These are phyloP conservation scores for Erebia ligea DNA, from an alignment of 2,888 invertebrate species.

Conservation along the genomic window DNA sequence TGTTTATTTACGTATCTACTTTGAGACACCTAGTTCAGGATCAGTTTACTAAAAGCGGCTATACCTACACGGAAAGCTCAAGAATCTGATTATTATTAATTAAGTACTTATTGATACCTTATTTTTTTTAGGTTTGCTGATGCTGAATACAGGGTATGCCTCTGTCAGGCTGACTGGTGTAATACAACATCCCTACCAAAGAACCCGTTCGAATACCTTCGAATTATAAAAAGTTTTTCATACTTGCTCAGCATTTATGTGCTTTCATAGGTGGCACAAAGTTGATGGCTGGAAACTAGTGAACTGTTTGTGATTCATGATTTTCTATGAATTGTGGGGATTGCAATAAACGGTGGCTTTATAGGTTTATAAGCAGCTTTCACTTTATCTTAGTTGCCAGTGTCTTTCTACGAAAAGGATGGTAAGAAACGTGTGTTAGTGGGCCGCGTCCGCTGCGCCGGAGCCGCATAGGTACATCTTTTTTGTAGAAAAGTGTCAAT, in stretches of 20 bases:
- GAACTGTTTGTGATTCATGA: conserved; percentile 53
- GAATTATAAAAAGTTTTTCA: conserved; percentile 11
- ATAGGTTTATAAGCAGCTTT: conserved; percentile 77
- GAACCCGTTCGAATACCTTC: conserved; percentile 19
- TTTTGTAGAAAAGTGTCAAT: conserved; percentile 68
- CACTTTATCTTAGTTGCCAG: conserved; percentile 77
- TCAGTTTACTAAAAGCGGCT: no score
- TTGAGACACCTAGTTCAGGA: no score
- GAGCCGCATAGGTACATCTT: conserved; percentile 61
- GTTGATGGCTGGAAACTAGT: conserved; percentile 35
- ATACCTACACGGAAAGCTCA: no score
- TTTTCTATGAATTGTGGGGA: conserved; percentile 59
- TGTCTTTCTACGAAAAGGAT: conserved; percentile 80
- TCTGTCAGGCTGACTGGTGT: conserved; percentile 74
- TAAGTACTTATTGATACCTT: no score
- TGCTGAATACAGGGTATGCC: conserved; percentile 69
- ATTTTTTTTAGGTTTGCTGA: conserved; percentile 60
- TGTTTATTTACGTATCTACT: no score
- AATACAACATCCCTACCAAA: conserved; percentile 50
- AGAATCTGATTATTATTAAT: no score
- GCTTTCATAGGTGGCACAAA: conserved; percentile 3
- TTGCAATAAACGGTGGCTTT: conserved; percentile 74
- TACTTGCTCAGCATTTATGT: conserved; percentile 8
- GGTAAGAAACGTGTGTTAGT: conserved; percentile 81
- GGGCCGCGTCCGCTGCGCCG: conserved; percentile 70